Conservation (phyloP, 1,140 invertebrate genomes). For the Philotrypesis tridentata region DNA sequence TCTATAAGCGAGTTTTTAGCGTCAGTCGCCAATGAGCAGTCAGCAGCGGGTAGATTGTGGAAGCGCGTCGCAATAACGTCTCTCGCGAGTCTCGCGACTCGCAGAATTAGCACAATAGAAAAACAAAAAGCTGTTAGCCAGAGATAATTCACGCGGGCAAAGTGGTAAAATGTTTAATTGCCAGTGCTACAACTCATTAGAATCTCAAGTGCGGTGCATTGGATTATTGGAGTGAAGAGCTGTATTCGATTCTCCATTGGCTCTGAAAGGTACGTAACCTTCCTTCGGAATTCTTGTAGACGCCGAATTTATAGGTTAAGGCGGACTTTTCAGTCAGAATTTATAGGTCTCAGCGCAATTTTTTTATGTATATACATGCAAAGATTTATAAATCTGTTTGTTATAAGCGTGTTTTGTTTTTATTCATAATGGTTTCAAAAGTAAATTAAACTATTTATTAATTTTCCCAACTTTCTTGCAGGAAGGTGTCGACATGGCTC, state of each 20-base stretch:
- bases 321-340: not conserved
- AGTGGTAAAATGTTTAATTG: not conserved
- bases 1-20: not conserved
- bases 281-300: not conserved
- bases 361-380: not conserved
- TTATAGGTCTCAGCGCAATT: too few species aligned
- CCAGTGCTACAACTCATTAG: not conserved
- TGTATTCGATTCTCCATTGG: not conserved
- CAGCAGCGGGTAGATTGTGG: not conserved
- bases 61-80: constrained; percentile 5
- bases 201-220: not conserved
- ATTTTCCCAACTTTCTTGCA: not conserved
- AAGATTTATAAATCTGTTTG: not conserved
- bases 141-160: constrained; percentile 18
- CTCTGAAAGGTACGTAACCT: not conserved
- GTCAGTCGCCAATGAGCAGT: not conserved
- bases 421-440: not conserved
- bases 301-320: not conserved
- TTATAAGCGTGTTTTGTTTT: not conserved
- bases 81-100: too few species aligned
- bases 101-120: not conserved
- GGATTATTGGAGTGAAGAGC: not conserved
- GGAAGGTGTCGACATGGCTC: constrained; percentile 15
- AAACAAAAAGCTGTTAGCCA: not conserved
- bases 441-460: not conserved